Conservation (phyloP, 1,140 invertebrate genomes). For the Trialeurodes vaporariorum region DNA sequence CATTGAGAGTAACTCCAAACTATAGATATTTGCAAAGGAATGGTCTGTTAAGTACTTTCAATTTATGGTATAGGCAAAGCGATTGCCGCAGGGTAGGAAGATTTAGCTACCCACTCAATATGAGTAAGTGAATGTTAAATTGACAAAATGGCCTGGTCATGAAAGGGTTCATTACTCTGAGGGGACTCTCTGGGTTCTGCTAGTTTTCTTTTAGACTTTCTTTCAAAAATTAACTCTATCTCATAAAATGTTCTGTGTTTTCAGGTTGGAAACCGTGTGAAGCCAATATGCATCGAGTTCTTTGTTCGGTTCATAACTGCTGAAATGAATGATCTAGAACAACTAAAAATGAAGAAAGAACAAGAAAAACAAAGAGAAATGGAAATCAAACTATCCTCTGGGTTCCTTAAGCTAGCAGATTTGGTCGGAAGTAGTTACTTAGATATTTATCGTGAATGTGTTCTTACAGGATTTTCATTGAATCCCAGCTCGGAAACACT, state of each 20-base stretch:
- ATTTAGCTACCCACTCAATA: too few relatives aligned
- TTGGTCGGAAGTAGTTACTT: constrained; percentile 33
- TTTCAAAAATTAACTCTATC: too few relatives aligned
- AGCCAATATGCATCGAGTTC: constrained; percentile 53
- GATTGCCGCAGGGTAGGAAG: too few relatives aligned
- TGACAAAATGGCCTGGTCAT: too few relatives aligned
- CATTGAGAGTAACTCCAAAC: too few relatives aligned
- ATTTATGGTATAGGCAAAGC: too few relatives aligned
- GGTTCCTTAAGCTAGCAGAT: constrained; percentile 45
- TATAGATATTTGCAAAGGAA: too few relatives aligned
- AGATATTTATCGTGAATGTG: constrained; percentile 45
- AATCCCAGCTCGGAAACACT: constrained; percentile 42
- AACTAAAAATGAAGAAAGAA: constrained; percentile 44
- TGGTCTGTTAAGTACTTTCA: too few relatives aligned
- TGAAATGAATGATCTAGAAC: constrained; percentile 63
- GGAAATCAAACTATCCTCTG: constrained; percentile 40
- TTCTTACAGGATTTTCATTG: constrained; percentile 51
- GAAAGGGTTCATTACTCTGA: too few relatives aligned
- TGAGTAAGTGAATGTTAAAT: too few relatives aligned
- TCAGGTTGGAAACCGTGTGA: constrained; percentile 47
- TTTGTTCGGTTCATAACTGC: constrained; percentile 58
- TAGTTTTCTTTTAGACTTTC: too few relatives aligned
- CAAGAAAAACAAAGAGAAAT: constrained; percentile 40
- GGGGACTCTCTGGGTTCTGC: too few relatives aligned
- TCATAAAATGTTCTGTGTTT: constrained; percentile 30